Base-by-base conservation (phyloP, 2,797 vertebrate genomes). In the Acanthornis magna region DNA sequence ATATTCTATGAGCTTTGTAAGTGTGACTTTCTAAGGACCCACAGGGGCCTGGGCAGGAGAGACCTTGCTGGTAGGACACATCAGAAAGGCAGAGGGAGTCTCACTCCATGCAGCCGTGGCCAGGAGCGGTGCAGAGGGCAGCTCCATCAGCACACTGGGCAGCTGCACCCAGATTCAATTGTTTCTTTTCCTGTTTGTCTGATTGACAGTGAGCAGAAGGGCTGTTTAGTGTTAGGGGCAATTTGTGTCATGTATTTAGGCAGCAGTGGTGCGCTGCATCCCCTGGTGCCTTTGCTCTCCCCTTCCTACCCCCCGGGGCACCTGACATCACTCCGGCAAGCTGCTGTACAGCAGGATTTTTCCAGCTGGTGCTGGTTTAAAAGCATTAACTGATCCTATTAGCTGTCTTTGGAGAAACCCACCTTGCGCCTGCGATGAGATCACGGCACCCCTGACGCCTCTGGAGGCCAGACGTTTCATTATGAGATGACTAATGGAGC, bases 91-190 rank as follows among this genome's bases (percentile, higher is more conserved):
- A 1, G 0, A 1, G 32, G 16, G 14, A 73, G 27, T 27, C 30
- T 86, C 1, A 0, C 13, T 30, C 16, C 19, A 2, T 0, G 0
- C 40, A 61, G 58, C 70, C 47, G 1, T 16, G 18, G 36, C 87
- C 42, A 2, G 0, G 16, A 48, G 73, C 68, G 34, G 30, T 0
- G 1, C 6, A 3, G 47, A 26, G n/a, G 27, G 60, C 85, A 93
- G 67, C 34, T 75, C 70, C 50, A 7, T 20, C 70, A 36, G 58
- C 80, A 11, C 51, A 9, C 7, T 0, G 4, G 68, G 71, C 58
- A 85, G 47, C 85, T 80, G 86, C 4, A 0, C 38, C 47, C 75
- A 80, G 10, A 67, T 61, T 74, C 65, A 47, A 26, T 71, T 48
- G 71, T 15, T 51, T 60, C 40, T 60, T 60, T 71, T 67, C 74